Base-by-base conservation (phyloP, 2,888 invertebrate genomes). In the Synergus umbraculus region DNA sequence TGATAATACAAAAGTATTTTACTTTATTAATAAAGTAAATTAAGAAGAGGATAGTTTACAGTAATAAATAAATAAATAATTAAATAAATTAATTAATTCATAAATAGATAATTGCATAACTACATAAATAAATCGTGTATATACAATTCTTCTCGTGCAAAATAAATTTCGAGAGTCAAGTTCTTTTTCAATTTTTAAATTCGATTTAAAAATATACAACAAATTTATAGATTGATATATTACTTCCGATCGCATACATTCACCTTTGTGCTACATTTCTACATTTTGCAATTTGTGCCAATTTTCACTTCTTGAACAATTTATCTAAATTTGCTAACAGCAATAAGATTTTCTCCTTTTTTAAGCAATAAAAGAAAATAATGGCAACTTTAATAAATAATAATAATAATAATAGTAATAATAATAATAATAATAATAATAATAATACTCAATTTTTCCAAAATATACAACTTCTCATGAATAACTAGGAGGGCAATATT, bases 201-300 rank as follows among this genome's bases (percentile, higher is more conserved):
- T 46, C 46, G 18, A 67, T 46, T 67, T 18, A 13, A 43, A 8
- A 10, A 60, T 63, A 10, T 29, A 29, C 13, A 63, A 13, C 29
- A 12, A 64, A 64, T 5, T 29, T 12, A 64, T 49, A 37, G 29
- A 29, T 37, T 67, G 13, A 46, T 22, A 46, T 46, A 46, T 67
- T 44, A 4, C 9, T 67, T 22, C 22, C 8, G 18, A 67, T 67
- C 78, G 79, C 73, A 73, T 29, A 66, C 77, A 69, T 80, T 80
- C 80, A 78, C 79, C 77, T 81, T 83, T 81, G 78, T 78, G 67
- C 80, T 80, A 83, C 65, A 76, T 83, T 78, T 5, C 13, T 67
- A 29, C 29, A 18, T 41, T 4, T 65, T 41, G n/a, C 1, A 49
- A 49, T 65, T 65, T 43, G 15, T 41, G 65, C 65, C 37, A 65